Evolutionary conservation across 2,888 invertebrate genomes (phyloP), one percentile per base, ranked within the genome.

Genomic region (Limnephilus marmoratus): DNA sequence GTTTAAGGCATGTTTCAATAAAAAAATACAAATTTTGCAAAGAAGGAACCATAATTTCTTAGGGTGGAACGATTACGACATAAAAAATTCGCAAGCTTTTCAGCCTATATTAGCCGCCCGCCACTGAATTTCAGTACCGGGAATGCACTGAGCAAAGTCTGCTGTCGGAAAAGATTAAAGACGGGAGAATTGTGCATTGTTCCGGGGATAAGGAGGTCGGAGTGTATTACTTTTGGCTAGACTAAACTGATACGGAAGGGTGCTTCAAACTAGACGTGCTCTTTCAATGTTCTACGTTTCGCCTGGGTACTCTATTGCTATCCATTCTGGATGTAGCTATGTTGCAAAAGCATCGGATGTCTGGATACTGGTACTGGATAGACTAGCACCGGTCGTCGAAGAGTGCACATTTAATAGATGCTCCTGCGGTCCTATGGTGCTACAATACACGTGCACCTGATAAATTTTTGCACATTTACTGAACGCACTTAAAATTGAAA

Each of bases 81-180:
- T 49, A 13, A 15, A 13, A 49, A 49, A 15, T 13, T 15, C 49
- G 49, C 15, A 49, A 49, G 49, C 49, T 49, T 49, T 53, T 53
- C 53, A 4, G 53, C 53, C 18, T 53, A 53, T 53, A 53, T 53
- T 15, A 5, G 53, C 53, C 18, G 53, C 18, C 18, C 53, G 53
- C 18, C 13, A 7, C 15, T 18, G 18, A 18, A 1, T 9, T 9
- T 68, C 68, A n/a, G 68, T 68, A 68, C 24, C 68, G 24, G 24
- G 45, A 85, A 41, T 41, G 85, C 45, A 85, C 37, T 85, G 34
- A 37, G 34, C 37, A 90, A 86, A 90, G 92, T 86, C 90, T 88
- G 85, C 87, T 92, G 92, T 92, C 90, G 90, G 85, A 82, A 34
- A 86, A 92, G 92, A 92, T 92, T 90, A 92, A 92, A 92, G 85